Evolutionary conservation across 23 tunicate genomes (phyloP).

Genomic region (Halocynthia roretzi): DNA sequence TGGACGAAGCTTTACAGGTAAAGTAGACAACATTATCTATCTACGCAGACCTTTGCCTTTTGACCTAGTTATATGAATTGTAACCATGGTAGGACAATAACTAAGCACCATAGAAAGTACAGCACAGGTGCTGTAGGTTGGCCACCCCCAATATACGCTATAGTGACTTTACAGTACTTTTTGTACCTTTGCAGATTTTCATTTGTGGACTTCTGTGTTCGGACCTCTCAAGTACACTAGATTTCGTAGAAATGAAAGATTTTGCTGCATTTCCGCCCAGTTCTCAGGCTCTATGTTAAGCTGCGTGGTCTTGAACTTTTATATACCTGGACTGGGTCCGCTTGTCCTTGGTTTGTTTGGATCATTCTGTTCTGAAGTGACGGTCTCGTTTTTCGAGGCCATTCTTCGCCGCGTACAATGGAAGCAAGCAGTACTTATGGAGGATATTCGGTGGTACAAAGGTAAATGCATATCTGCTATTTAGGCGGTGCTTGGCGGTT

Average conservation of each 20-base stretch:
- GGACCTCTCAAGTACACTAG: conserved; percentile 62
- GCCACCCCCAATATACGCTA: background rate
- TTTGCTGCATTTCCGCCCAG: conserved; percentile 42
- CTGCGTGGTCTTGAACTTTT: conserved; percentile 26
- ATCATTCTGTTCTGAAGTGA: conserved; percentile 39
- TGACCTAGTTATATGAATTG: too few relatives aligned
- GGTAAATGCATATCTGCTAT: conserved; percentile 11
- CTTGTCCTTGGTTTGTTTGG: conserved; percentile 58
- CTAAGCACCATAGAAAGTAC: too few relatives aligned
- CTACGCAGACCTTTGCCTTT: too few relatives aligned
- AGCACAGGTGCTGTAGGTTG: too few relatives aligned
- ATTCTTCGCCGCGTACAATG: conserved; percentile 22
- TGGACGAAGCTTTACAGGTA: conserved; percentile 57
- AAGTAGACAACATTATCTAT: too few relatives aligned
- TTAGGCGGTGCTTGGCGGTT: too few relatives aligned
- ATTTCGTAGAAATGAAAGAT: conserved; percentile 42
- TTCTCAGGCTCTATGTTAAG: conserved; percentile 6
- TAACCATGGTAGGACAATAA: too few relatives aligned
- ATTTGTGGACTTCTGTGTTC: conserved; percentile 56
- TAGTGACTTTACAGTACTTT: background rate
- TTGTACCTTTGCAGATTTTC: conserved; percentile 43
- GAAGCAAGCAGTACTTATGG: conserved; percentile 28
- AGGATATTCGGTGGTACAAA: conserved; percentile 69
- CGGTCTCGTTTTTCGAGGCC: conserved; percentile 45
- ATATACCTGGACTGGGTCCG: conserved; percentile 40